Base-by-base conservation (phyloP, 2,888 invertebrate genomes). In the Tenthredo amoena region DNA sequence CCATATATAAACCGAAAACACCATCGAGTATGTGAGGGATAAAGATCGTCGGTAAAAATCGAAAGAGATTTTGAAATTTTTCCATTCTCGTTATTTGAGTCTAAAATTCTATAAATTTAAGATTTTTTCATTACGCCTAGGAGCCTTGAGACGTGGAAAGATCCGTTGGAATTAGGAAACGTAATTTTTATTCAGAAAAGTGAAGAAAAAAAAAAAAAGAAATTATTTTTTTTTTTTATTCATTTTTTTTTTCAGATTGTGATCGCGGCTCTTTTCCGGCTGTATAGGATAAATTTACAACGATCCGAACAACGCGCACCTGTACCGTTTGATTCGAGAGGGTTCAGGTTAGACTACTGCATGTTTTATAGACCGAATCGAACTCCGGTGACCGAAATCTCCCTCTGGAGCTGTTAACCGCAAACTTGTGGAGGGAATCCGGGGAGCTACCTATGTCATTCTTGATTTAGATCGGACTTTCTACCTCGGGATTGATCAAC, bases 331-430 rank as follows among this genome's bases (percentile, higher is more conserved):
- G 26, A 77, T 77, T 77, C 77, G 55, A 50, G 3, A 34, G 55
- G 77, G 77, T n/a, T 77, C 34, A 77, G 77, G 77, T 31, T 77
- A 77, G 77, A 31, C 26, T 15, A 55, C n/a, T 77, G 77, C 77
- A 50, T 77, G 77, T 77, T 77, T 77, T 77, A 77, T 77, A 77
- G 77, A 77, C 77, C 77, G 47, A 77, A 77, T 77, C 77, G 77
- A 77, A 77, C 50, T 31, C 77, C 47, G 77, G 50, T 77, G 77
- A 77, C 77, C 77, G 55, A 77, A 77, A 77, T 77, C 77, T 77
- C 77, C 77, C 77, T 31, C 77, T 18, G 77, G 77, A 77, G 77
- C 50, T 77, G 77, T 77, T 50, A 77, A 55, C 77, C 77, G 77
- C 34, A 47, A 77, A 77, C 55, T 77, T 77, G 55, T 34, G 77